phyloP scores from a whole-genome alignment of 53 echinoderm and acorn worm species.

The Zoroaster sp. region DNA sequence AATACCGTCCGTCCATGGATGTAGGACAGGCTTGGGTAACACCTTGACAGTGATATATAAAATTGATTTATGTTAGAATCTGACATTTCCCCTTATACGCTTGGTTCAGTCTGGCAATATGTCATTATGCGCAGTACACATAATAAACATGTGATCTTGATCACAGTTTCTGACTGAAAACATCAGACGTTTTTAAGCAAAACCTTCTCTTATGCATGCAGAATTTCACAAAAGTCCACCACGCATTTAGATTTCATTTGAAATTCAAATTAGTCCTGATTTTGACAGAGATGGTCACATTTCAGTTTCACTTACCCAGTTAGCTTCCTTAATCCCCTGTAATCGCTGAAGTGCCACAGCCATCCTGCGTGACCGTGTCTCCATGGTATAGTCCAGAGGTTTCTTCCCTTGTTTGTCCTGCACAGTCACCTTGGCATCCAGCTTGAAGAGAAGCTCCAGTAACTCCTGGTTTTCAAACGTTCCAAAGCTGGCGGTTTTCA shows the following conservation, averaged over 20 bases:
- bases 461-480: slow-evolving; percentile 81
- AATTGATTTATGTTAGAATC: neutral
- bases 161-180: too few species aligned
- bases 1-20: slow-evolving; percentile 65
- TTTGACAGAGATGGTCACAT: neutral
- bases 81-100: too few species aligned
- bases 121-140: too few species aligned
- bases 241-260: too few species aligned
- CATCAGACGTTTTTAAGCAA: too few species aligned
- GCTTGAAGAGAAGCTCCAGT: slow-evolving; percentile 64
- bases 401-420: slow-evolving; percentile 75
- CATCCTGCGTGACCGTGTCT: slow-evolving; percentile 67
- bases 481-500: slow-evolving; percentile 75
- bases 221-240: too few species aligned
- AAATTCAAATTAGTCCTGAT: too few species aligned
- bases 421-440: slow-evolving; percentile 63
- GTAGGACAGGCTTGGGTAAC: slow-evolving; percentile 30
- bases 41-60: slow-evolving; percentile 3
- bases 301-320: slow-evolving; percentile 43
- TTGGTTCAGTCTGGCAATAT: too few species aligned
- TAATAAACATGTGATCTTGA: too few species aligned
- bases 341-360: slow-evolving; percentile 64
- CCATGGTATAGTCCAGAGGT: slow-evolving; percentile 78
- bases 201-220: too few species aligned
- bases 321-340: slow-evolving; percentile 57